Conservation (phyloP, 2,888 invertebrate genomes). For the Parelbella ahira region DNA sequence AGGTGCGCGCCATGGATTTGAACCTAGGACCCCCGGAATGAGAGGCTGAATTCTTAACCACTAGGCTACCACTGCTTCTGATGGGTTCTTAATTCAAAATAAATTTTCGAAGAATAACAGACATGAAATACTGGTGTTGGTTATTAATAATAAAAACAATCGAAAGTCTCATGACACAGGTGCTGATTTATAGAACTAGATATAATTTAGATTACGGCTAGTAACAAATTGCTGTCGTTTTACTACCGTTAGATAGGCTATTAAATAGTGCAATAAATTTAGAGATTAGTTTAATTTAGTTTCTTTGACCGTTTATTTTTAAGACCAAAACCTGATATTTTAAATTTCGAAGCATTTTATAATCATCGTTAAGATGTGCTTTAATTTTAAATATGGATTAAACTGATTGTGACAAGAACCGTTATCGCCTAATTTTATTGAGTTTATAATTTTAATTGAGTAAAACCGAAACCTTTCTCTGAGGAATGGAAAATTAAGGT, state of each 20-base stretch:
- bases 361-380: slow-evolving; percentile 11
- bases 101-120: too few relatives aligned
- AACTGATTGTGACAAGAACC: slow-evolving; percentile 3
- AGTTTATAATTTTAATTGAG: too few relatives aligned
- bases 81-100: too few relatives aligned
- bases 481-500: too few relatives aligned
- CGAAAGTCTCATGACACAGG: slow-evolving; percentile 27
- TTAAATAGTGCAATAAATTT: slow-evolving; percentile 49
- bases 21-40: too few relatives aligned
- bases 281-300: slow-evolving; percentile 55
- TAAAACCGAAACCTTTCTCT: too few relatives aligned
- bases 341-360: slow-evolving; percentile 28
- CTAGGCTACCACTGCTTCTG: too few relatives aligned
- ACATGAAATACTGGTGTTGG: too few relatives aligned
- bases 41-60: too few relatives aligned
- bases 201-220: slow-evolving; percentile 25
- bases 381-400: slow-evolving; percentile 7
- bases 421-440: slow-evolving; percentile 5
- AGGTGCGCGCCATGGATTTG: too few relatives aligned
- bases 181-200: slow-evolving; percentile 30
- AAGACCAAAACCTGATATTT: slow-evolving; percentile 33
- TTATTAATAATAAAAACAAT: slow-evolving; percentile 26
- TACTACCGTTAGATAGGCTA: slow-evolving; percentile 39
- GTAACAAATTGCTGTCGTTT: slow-evolving; percentile 30
- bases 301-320: slow-evolving; percentile 44